Percentiles rank a stretch among this genome's conserved stretches.
Conservation (phyloP, 2,797 vertebrate species). For the Scleropages formosus region DNA sequence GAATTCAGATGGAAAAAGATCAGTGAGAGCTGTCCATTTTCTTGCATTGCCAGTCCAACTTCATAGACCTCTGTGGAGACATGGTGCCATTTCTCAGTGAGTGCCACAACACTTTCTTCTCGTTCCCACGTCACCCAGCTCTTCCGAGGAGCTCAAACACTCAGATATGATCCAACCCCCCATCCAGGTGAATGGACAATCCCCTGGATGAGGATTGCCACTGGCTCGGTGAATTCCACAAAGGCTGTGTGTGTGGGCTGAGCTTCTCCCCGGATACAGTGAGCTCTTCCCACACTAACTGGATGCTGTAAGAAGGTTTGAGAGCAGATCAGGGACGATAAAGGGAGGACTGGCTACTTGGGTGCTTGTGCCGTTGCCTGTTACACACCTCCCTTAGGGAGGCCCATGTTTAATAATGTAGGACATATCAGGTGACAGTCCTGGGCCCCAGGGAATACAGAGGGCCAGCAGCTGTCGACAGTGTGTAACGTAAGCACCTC, state of each 20-base stretch:
- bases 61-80: not conserved
- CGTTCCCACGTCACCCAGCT: not conserved
- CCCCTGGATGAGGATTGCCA: not conserved
- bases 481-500: not conserved
- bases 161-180: not conserved
- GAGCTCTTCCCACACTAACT: constrained; percentile 7
- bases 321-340: constrained; percentile 19
- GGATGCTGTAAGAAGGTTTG: not conserved
- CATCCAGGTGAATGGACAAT: not conserved
- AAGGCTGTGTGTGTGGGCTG: not conserved
- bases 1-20: not conserved
- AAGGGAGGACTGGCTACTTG: constrained; percentile 1
- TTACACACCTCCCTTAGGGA: not conserved
- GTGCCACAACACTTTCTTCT: not conserved
- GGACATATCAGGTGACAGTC: constrained; percentile 36
- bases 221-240: not conserved
- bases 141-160: not conserved
- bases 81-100: not conserved
- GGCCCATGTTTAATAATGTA: constrained; percentile 38
- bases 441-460: constrained; percentile 11
- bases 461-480: not conserved
- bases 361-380: not conserved
- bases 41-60: not conserved
- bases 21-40: not conserved
- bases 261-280: not conserved